Base-by-base conservation (phyloP, 2,113 vertebrate genomes). In the Cyanocitta stelleri region DNA sequence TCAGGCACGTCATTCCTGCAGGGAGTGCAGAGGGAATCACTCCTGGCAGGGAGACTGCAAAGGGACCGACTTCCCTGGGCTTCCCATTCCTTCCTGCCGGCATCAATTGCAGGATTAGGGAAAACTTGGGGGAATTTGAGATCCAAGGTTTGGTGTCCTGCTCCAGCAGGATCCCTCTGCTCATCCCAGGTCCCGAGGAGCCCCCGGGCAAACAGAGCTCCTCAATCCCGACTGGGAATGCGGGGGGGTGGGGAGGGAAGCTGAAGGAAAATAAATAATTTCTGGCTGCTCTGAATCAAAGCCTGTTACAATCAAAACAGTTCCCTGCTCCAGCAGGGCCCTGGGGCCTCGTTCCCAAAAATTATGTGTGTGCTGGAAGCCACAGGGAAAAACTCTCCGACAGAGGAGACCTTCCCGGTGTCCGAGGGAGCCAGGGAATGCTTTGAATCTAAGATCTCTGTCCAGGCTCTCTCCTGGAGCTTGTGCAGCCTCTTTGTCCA, bases 241-340 rank as follows among this genome's bases (percentile, higher is more conserved):
- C 76, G 20, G 49, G 15, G 49, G 49, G 24, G 32, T 83, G 52
- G 75, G 77, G 62, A 89, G 89, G 76, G 71, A 61, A 76, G 81
- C 77, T 2, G 91, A 93, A 92, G 12, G 32, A 94, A 97, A 97
- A 96, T 92, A 97, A 97, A 96, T 96, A 96, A 91, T 85, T 68
- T 26, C 89, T 96, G 96, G 96, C 96, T 95, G 61, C 91, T 89
- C 66, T 97, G 96, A 97, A 97, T 96, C 94, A 87, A 95, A 95
- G 96, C 77, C 91, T 97, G 95, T 97, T 94, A 87, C 89, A 94
- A 91, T 35, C 94, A 89, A 94, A 97, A 95, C 96, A 92, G 71
- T 76, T 64, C 66, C 89, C 23, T 6, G 55, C 94, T 92, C 91
- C 94, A 78, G 39, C 84, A 17, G 32, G 64, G 69, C 94, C 93